A percentile compares a stretch with the other conserved stretches of the same genome.
Conservation (phyloP, 1,140 invertebrate species). For the Odontomachus brunneus region DNA sequence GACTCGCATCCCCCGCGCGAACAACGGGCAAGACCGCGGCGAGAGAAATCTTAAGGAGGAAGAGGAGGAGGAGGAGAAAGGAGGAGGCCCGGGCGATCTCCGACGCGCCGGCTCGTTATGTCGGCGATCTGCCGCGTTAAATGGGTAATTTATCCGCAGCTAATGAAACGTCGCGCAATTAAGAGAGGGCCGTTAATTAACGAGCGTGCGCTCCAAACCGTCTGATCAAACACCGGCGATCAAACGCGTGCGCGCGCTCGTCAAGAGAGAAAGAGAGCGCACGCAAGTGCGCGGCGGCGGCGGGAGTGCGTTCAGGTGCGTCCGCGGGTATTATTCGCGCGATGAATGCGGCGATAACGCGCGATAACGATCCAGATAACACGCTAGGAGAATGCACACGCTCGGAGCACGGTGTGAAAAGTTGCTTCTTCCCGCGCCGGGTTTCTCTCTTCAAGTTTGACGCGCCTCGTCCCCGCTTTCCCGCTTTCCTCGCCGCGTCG, state of each 20-base stretch:
- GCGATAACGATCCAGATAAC: slow-evolving; percentile 46
- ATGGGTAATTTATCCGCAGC: not conserved
- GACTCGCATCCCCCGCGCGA: slow-evolving; percentile 42
- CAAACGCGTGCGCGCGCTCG: not conserved
- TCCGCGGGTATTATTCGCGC: not conserved
- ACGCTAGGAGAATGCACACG: not conserved
- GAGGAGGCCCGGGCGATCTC: no score
- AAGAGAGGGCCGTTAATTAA: slow-evolving; percentile 21
- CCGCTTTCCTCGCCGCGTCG: not conserved
- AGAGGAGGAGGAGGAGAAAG: no score
- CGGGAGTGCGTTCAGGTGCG: not conserved
- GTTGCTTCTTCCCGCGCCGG: slow-evolving; percentile 42
- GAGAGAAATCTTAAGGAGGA: slow-evolving; percentile 19
- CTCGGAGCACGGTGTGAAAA: slow-evolving; percentile 59
- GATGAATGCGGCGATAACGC: not conserved
- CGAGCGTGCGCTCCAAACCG: not conserved
- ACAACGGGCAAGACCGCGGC: not conserved
- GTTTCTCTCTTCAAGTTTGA: slow-evolving; percentile 9
- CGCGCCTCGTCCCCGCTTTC: not conserved
- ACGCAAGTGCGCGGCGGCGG: slow-evolving; percentile 1
- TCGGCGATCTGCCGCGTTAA: not conserved
- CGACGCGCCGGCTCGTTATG: no score
- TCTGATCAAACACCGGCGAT: not conserved
- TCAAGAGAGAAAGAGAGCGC: not conserved
- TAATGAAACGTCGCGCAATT: slow-evolving; percentile 20